Conservation (phyloP, 2,797 vertebrate species). For the Propithecus perrieri region DNA sequence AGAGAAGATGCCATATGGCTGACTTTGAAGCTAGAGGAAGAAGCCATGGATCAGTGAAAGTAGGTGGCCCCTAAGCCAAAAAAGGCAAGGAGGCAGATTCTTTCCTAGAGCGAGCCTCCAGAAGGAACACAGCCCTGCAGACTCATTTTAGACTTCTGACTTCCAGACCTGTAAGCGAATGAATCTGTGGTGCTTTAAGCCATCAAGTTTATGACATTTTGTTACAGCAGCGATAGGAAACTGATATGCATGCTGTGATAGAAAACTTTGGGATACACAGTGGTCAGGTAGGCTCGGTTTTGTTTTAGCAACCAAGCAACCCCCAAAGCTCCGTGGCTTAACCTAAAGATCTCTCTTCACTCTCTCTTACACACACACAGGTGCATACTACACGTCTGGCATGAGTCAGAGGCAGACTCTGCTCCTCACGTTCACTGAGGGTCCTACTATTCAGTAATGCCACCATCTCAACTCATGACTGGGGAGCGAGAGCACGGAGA, state of each 20-base stretch:
- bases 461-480: not conserved
- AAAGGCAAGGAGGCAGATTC: not conserved
- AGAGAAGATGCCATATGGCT: not conserved
- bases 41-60: no score
- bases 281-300: not conserved
- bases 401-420: not conserved
- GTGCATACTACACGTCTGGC: rapidly evolving
- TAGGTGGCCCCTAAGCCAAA: not conserved
- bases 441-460: not conserved
- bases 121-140: not conserved
- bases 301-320: not conserved
- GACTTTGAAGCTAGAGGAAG: not conserved
- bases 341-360: not conserved
- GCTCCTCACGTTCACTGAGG: not conserved
- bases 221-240: not conserved
- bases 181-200: no score
- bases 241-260: not conserved
- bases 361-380: rapidly evolving
- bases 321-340: not conserved
- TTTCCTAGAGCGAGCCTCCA: no score
- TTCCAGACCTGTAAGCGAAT: not conserved
- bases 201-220: not conserved
- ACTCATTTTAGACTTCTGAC: not conserved
- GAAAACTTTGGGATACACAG: rapidly evolving
- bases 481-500: not conserved